phyloP scores from a whole-genome alignment of 2,888 invertebrate genomes.

The Apotomis capreana region DNA sequence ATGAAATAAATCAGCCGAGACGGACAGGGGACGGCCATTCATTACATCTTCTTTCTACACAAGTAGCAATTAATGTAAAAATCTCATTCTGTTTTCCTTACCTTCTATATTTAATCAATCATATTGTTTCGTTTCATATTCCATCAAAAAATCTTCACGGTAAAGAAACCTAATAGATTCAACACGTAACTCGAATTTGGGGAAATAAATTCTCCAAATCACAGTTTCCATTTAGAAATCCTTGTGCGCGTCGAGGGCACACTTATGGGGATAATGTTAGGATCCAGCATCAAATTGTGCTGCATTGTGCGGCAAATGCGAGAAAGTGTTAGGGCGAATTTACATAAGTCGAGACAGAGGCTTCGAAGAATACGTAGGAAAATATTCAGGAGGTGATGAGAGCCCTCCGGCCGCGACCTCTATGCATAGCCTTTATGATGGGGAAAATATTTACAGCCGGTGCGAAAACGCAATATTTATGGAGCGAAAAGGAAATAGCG shows the following conservation, averaged over 20 bases:
- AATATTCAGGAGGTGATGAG: constrained; percentile 82
- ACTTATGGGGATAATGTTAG: constrained; percentile 72
- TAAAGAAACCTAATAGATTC: constrained; percentile 46
- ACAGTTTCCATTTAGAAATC: constrained; percentile 68
- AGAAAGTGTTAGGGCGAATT: constrained; percentile 81
- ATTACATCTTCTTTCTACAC: constrained; percentile 74
- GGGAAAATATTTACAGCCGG: constrained; percentile 77
- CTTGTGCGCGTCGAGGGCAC: constrained; percentile 58
- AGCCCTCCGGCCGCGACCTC: constrained; percentile 70
- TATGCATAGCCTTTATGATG: constrained; percentile 76
- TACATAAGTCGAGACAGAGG: constrained; percentile 83
- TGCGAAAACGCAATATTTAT: constrained; percentile 75
- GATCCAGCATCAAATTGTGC: constrained; percentile 77
- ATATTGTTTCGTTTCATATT: constrained; percentile 41
- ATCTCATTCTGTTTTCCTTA: constrained; percentile 53
- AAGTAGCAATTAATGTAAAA: constrained; percentile 74
- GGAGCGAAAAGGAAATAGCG: constrained; percentile 63
- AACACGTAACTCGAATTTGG: constrained; percentile 55
- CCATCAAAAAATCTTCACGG: constrained; percentile 29
- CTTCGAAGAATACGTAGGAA: constrained; percentile 71
- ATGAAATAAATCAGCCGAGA: constrained; percentile 83
- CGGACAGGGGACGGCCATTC: constrained; percentile 80
- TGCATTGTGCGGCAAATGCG: constrained; percentile 79
- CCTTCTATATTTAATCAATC: constrained; percentile 44
- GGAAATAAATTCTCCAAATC: constrained; percentile 67